These are phyloP conservation scores for Camelus bactrianus DNA, from an alignment of 2,113 vertebrate species.

Conservation along the genomic window DNA sequence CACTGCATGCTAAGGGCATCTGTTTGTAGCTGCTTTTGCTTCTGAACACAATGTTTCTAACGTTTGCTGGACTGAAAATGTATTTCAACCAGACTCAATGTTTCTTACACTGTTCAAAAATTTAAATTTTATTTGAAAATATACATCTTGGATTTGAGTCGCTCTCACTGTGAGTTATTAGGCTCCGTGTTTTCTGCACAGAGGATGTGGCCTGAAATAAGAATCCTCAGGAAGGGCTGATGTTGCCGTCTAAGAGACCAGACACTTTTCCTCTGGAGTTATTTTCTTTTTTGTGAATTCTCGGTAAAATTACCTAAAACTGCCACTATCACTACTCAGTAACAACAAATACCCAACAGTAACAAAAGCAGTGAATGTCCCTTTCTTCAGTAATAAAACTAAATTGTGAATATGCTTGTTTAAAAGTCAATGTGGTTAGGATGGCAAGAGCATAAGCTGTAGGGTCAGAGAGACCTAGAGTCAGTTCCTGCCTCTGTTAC, in stretches of 20 bases:
- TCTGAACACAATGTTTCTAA: neutral
- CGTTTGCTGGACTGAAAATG: neutral
- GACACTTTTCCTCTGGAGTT: neutral
- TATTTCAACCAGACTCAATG: neutral
- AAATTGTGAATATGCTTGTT: slow-evolving; percentile 22
- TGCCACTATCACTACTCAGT: neutral
- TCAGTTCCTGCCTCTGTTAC: neutral
- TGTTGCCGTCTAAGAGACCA: neutral
- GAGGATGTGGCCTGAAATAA: neutral
- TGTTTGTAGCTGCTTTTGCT: neutral
- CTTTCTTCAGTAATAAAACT: neutral
- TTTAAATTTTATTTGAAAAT: slow-evolving; percentile 3
- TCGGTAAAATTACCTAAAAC: neutral
- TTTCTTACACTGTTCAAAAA: slow-evolving; percentile 7
- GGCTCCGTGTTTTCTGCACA: neutral
- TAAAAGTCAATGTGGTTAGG: neutral
- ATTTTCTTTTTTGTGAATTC: neutral
- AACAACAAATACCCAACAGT: neutral
- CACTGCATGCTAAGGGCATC: neutral
- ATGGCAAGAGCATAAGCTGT: neutral
- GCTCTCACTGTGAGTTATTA: neutral
- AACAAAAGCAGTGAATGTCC: neutral
- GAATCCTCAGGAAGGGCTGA: neutral
- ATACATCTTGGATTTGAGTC: neutral
- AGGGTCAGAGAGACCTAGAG: neutral